Evolutionary conservation across 1,140 invertebrate species (phyloP), one percentile per base, ranked within the genome.

Genomic region (Atta texana): DNA sequence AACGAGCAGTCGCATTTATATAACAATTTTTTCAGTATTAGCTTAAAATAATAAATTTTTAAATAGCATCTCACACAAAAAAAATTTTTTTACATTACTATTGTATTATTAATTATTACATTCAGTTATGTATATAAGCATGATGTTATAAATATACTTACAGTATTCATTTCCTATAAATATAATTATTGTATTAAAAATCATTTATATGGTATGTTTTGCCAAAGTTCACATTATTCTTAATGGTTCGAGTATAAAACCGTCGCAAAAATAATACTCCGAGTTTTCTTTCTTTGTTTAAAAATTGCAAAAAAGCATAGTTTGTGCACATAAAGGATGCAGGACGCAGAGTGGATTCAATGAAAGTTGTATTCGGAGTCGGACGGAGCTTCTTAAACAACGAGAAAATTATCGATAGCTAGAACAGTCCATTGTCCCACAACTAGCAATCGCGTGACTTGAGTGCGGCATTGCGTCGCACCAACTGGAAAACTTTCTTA

Each of bases 401-500:
- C 8, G 55, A n/a, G n/a, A 76, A 71, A 89, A 89, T 59, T 76
- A 81, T 84, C 82, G 66, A 44, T 55, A 44, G 55, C 24, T 63
- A 12, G 75, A 82, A 89, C 49, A 59, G 69, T 89, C 82, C 69
- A 86, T 88, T 88, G 87, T 89, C 66, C 55, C 21, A 64, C n/a
- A 66, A 69, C 57, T 59, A 86, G 69, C 49, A 80, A 71, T 71
- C 76, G 31, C 85, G 55, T 63, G 49, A 51, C 53, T 49, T 44
- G 14, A 69, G 57, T 21, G 28, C 53, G 39, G 64, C 44, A 84
- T 89, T 80, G 78, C 51, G 21, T 80, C 31, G 77, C 57, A 63
- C 53, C n/a, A 31, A 28, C 68, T 77, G 34, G 61, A 59, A 85
- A 89, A 89, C 88, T 87, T 90, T 90, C 74, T 90, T 85, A 87